These are phyloP conservation scores for Nephila pilipes DNA, from an alignment of 1,140 invertebrate genomes.

Conservation along the genomic window DNA sequence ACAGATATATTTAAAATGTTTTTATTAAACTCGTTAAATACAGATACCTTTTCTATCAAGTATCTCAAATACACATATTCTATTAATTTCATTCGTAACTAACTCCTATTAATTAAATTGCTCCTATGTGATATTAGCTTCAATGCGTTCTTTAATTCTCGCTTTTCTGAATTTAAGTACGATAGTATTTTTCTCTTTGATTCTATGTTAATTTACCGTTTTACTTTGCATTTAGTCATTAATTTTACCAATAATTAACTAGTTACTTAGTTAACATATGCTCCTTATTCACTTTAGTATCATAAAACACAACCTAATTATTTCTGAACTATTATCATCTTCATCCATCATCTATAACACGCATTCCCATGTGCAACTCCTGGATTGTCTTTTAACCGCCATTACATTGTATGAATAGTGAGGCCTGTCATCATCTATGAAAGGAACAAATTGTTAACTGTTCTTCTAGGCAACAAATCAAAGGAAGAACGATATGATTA, in stretches of 20 bases:
- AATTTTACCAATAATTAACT: not conserved
- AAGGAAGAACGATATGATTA: not conserved
- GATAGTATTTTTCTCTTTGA: too few relatives aligned
- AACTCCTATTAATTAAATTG: too few relatives aligned
- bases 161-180: too few relatives aligned
- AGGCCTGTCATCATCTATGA: not conserved
- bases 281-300: not conserved
- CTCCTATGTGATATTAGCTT: too few relatives aligned
- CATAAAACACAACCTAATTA: not conserved
- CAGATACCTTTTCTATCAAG: too few relatives aligned
- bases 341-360: not conserved
- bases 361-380: not conserved
- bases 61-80: too few relatives aligned
- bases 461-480: not conserved
- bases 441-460: conserved; percentile 4
- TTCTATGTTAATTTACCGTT: not conserved
- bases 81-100: too few relatives aligned
- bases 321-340: not conserved
- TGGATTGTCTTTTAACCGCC: not conserved
- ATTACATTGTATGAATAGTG: not conserved
- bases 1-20: too few relatives aligned
- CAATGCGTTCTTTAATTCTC: too few relatives aligned
- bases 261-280: not conserved
- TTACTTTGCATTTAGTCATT: not conserved
- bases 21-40: too few relatives aligned